Base-by-base conservation (phyloP, 2,888 invertebrate genomes). In the Caenorhabditis drosophilae region DNA sequence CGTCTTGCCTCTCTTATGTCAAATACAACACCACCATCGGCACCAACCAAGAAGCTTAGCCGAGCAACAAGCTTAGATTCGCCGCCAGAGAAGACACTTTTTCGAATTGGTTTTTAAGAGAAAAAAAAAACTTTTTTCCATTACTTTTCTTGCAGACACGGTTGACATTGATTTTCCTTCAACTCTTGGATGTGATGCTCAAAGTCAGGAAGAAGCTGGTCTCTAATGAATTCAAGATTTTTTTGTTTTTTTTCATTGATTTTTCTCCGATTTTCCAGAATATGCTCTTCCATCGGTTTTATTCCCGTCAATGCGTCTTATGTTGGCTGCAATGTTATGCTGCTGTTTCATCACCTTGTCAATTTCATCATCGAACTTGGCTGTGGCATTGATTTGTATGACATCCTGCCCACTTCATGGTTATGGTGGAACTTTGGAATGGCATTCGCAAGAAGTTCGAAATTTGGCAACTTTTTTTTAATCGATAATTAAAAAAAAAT, bases 301-400 rank as follows among this genome's bases (percentile, higher is more conserved):
- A 3, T 81, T 81, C 55, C 81, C 81, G 2, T 80, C 80, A 9
- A 79, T 81, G 79, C 60, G 81, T 7, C 61, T 81, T 12, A 69
- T 81, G 55, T 41, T 81, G 18, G 81, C 81, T 7, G 78, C 77
- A 15, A 72, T 81, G 53, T 67, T 81, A 7, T 79, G 78, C 41
- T 79, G 79, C 48, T 81, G 80, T 50, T 81, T 78, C 57, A 81
- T 81, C 38, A 75, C 78, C 15, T 57, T 81, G 7, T 75, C 80
- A 9, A 78, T 81, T 36, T 73, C 73, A 12, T 75, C 80, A 1
- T 79, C 79, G 2, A 81, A 81, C 50, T 71, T 81, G 25, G 77
- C 81, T 9, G 81, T 81, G 12, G 81, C 79, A 15, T 51, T 81
- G n/a, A 81, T 81, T 23, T 81, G 81, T 55, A 81, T 81, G 81